phyloP scores from a whole-genome alignment of 2,888 invertebrate genomes.

The Phalangium opilio region DNA sequence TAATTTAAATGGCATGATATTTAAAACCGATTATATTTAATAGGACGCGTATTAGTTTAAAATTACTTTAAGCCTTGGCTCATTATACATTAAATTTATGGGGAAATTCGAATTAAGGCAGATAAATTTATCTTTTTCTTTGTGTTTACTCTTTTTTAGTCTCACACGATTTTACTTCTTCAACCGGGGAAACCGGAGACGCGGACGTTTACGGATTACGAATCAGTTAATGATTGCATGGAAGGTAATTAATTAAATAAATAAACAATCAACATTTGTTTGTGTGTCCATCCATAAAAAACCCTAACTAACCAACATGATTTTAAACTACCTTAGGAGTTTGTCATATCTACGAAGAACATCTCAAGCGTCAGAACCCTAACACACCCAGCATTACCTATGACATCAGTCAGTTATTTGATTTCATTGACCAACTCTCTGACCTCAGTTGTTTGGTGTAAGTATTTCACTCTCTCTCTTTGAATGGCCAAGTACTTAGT shows the following conservation, averaged over 20 bases:
- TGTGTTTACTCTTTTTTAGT: conserved; percentile 7
- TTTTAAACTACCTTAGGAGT: too few relatives aligned
- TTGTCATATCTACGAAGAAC: conserved; percentile 97
- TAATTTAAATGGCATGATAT: too few relatives aligned
- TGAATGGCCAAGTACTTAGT: too few relatives aligned
- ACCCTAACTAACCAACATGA: too few relatives aligned
- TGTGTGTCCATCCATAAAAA: too few relatives aligned
- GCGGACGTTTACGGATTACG: conserved; percentile 94
- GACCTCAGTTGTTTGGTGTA: conserved; percentile 84
- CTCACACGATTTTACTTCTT: conserved; percentile 87
- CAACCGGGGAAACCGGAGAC: conserved; percentile 94
- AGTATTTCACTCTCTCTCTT: too few relatives aligned
- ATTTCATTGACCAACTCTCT: conserved; percentile 88
- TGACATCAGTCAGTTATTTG: conserved; percentile 92
- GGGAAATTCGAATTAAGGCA: too few relatives aligned
- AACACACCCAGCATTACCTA: conserved; percentile 94
- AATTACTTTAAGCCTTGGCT: too few relatives aligned
- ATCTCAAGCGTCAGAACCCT: conserved; percentile 85
- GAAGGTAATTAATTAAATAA: conserved; percentile 47
- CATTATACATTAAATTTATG: background rate
- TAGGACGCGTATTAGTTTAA: too few relatives aligned
- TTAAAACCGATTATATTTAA: too few relatives aligned
- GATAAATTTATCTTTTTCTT: too few relatives aligned
- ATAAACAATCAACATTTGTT: too few relatives aligned
- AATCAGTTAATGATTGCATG: conserved; percentile 84